Evolutionary conservation across 1,140 invertebrate genomes (phyloP).

Genomic region (Manduca sexta): DNA sequence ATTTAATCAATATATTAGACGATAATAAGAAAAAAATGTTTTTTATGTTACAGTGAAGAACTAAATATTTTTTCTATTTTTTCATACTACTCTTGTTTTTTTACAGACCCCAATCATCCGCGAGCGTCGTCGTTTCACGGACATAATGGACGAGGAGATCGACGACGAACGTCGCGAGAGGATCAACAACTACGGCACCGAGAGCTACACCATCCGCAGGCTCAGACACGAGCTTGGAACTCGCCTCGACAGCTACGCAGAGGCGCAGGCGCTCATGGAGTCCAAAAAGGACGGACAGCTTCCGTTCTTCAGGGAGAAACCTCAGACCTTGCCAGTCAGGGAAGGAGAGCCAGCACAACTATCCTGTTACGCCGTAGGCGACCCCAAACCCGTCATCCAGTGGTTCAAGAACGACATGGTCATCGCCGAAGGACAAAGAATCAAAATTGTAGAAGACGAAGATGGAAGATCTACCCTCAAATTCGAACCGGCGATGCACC

Average conservation of each 20-base stretch:
- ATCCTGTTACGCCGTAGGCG: conserved; percentile 89
- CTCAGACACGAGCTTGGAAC: conserved; percentile 87
- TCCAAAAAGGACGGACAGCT: conserved; percentile 84
- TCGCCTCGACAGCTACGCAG: conserved; percentile 85
- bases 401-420: conserved; percentile 97
- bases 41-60: too few relatives aligned
- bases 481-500: conserved; percentile 82
- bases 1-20: too few relatives aligned
- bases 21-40: too few relatives aligned
- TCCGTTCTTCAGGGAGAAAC: conserved; percentile 89
- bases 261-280: conserved; percentile 88
- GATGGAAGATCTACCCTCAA: conserved; percentile 85
- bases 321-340: conserved; percentile 83
- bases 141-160: conserved; percentile 97
- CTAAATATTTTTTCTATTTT: too few relatives aligned
- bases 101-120: conserved; percentile 87
- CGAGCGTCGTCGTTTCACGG: conserved; percentile 92
- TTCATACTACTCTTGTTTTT: too few relatives aligned
- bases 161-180: conserved; percentile 89
- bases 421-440: conserved; percentile 83
- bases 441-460: conserved; percentile 83
- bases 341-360: conserved; percentile 85
- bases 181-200: conserved; percentile 85
- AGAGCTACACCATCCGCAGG: conserved; percentile 81
- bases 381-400: conserved; percentile 91